Conservation (phyloP, 2,888 invertebrate genomes). For the Magallana nippona region DNA sequence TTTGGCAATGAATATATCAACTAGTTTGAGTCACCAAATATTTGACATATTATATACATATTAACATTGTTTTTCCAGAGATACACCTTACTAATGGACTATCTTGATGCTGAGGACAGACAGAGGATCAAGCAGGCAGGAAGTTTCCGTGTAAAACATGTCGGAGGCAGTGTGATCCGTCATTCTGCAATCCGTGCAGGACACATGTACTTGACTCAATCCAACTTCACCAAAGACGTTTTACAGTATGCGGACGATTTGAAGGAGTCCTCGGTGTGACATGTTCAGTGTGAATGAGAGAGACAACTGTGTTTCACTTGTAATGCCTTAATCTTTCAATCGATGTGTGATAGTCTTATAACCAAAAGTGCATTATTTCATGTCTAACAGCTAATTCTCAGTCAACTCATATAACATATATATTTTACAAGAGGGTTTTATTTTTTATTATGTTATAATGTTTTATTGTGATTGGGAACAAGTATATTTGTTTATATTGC, state of each 20-base stretch:
- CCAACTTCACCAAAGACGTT: slow-evolving; percentile 8
- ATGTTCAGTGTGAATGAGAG: not conserved
- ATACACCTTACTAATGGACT: slow-evolving; percentile 45
- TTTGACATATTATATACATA: not conserved
- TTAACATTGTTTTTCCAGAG: slow-evolving; percentile 33
- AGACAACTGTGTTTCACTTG: not conserved
- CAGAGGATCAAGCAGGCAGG: slow-evolving; percentile 21
- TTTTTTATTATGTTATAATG: slow-evolving; percentile 18
- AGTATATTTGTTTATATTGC: slow-evolving; percentile 11
- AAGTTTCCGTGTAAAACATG: slow-evolving; percentile 19
- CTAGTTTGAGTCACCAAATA: no score
- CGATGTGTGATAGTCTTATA: slow-evolving; percentile 2
- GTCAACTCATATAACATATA: not conserved
- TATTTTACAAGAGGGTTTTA: not conserved
- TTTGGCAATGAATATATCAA: no score
- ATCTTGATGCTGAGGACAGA: slow-evolving; percentile 34
- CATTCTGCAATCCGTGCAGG: not conserved
- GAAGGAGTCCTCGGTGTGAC: not conserved
- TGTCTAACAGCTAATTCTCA: not conserved
- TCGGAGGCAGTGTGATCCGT: slow-evolving; percentile 38
- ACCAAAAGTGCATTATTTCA: slow-evolving; percentile 27
- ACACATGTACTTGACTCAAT: slow-evolving; percentile 34
- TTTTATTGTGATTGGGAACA: slow-evolving; percentile 26
- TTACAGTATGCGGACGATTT: not conserved
- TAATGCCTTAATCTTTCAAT: slow-evolving; percentile 20